Evolutionary conservation across 2,888 invertebrate species (phyloP), one percentile per base, ranked within the genome.

Genomic region (Orthosia gracilis): DNA sequence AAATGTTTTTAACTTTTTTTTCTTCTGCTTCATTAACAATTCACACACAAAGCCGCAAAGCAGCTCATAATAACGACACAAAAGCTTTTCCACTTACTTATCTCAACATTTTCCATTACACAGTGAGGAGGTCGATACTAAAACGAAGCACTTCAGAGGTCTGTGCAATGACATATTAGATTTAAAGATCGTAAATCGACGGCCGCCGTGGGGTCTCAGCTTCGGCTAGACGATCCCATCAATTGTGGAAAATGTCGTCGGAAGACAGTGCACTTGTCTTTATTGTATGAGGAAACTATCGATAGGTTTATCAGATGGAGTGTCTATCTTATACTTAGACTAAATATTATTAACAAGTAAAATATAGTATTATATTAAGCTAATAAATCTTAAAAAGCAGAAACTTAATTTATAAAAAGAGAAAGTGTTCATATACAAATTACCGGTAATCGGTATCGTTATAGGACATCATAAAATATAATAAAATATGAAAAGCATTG

Each of bases 141-240:
- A 78, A 70, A 45, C 49, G 57, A 81, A 84, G 84, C 59, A 67
- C 80, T 83, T 67, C 54, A 68, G 63, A 79, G 74, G 69, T 79
- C 80, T 65, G 21, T 61, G 64, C 75, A 79, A 74, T 83, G 80
- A 83, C 75, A 84, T 84, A 84, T 81, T 83, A 80, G 70, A 84
- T 84, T 80, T 81, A 75, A 79, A 70, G 81, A 80, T 81, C 84
- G 67, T 81, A 83, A 81, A 73, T 67, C 74, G 83, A 62, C 17
- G 59, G 67, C 64, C 64, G 57, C 78, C 71, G 71, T 78, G 62
- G 64, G 69, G 69, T 74, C 71, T 81, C 58, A 52, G 63, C 69
- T 61, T 49, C 50, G 69, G 74, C 65, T 67, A 81, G 74, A 83
- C 80, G 72, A 65, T 83, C 49, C 15, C 73, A 80, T 83, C 83